These are phyloP conservation scores for Amphipyra tragopoginis DNA, from an alignment of 2,888 invertebrate species.

Conservation along the genomic window DNA sequence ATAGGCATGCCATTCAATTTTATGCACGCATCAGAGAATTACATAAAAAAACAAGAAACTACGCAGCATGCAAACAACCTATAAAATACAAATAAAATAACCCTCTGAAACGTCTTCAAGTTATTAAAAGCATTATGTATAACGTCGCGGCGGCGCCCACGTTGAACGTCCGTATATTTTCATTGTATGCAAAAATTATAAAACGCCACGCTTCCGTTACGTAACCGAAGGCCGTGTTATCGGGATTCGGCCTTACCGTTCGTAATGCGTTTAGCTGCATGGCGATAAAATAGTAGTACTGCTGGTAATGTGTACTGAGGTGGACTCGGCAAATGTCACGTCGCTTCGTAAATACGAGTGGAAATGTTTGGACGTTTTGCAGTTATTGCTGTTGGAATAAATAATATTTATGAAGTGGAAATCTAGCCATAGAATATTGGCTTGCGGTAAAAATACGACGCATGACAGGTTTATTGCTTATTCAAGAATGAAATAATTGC, in stretches of 20 bases:
- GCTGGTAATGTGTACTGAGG: not conserved
- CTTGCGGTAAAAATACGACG: no score
- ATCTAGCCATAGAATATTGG: no score
- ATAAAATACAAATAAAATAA: slow-evolving; percentile 29
- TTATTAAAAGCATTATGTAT: slow-evolving; percentile 14
- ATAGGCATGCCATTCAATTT: no score
- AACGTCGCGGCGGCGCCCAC: slow-evolving; percentile 16
- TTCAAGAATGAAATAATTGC: no score
- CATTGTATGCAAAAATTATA: slow-evolving; percentile 49
- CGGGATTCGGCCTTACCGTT: slow-evolving; percentile 23
- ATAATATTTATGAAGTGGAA: no score
- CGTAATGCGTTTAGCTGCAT: slow-evolving; percentile 44
- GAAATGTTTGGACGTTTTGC: slow-evolving; percentile 14
- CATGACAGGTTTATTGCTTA: not conserved
- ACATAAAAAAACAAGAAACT: slow-evolving; percentile 15
- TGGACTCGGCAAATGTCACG: slow-evolving; percentile 18
- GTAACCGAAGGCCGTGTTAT: slow-evolving; percentile 50
- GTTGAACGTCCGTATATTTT: slow-evolving; percentile 34
- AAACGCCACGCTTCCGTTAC: slow-evolving; percentile 32
- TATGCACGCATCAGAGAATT: slow-evolving; percentile 2
- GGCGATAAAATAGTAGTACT: slow-evolving; percentile 12
- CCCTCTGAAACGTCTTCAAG: slow-evolving; percentile 3
- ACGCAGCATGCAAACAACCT: slow-evolving; percentile 18
- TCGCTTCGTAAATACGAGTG: slow-evolving; percentile 8
- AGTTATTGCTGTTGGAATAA: not conserved